Percentiles rank a stretch among this genome's conserved stretches.
These are phyloP conservation scores for Acanthurus lineatus DNA, from an alignment of 2,797 vertebrate genomes.

Conservation along the genomic window DNA sequence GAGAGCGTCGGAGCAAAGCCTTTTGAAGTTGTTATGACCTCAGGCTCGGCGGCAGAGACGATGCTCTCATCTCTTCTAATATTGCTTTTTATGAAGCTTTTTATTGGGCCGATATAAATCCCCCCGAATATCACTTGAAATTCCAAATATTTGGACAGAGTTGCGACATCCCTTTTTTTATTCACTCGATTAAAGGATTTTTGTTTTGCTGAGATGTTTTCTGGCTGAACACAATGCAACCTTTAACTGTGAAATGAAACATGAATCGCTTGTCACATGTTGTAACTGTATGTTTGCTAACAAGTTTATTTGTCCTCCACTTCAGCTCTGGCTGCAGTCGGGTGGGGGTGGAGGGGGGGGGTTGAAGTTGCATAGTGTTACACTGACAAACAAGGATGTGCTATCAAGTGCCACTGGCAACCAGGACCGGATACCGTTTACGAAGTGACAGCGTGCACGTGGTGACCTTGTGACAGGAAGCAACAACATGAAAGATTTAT, in stretches of 20 bases:
- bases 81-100: constrained; percentile 44
- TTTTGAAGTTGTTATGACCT: constrained; percentile 42
- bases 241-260: constrained; percentile 6
- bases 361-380: constrained; percentile 53
- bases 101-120: constrained; percentile 34
- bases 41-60: constrained; percentile 20
- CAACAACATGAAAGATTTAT: constrained; percentile 56
- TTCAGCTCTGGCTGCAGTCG: constrained; percentile 11
- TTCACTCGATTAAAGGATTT: constrained; percentile 11
- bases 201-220: neutral
- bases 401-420: constrained; percentile 62
- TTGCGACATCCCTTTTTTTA: neutral
- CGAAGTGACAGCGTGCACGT: constrained; percentile 44
- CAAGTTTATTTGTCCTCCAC: constrained; percentile 17
- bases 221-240: neutral
- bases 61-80: constrained; percentile 52
- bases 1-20: constrained; percentile 25
- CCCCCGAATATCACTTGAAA: constrained; percentile 12
- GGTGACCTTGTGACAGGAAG: constrained; percentile 46
- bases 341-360: neutral
- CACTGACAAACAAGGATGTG: constrained; percentile 54
- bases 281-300: neutral
- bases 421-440: constrained; percentile 62
- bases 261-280: neutral
- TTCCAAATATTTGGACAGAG: constrained; percentile 21